Evolutionary conservation across 1,140 invertebrate species (phyloP).

Genomic region (Brachionus rubens): DNA sequence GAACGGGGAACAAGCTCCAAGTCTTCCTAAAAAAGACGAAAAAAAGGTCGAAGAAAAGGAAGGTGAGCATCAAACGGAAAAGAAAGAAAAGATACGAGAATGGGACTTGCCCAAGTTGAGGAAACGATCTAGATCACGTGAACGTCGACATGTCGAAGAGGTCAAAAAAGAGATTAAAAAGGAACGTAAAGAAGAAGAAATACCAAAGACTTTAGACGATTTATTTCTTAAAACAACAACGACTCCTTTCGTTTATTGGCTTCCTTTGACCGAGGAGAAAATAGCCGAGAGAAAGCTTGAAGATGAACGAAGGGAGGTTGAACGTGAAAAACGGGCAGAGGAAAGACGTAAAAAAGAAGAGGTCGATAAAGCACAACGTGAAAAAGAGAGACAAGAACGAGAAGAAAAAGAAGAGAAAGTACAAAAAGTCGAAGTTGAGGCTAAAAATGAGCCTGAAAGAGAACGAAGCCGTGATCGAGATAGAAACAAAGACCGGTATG

Average conservation of each 20-base stretch:
- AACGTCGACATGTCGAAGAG: conserved; percentile 47
- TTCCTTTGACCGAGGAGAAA: conserved; percentile 89
- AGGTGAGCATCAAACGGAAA: neutral
- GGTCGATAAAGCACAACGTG: neutral
- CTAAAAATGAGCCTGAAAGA: neutral
- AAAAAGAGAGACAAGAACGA: neutral
- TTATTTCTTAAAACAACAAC: conserved; percentile 91
- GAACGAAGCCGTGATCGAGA: neutral
- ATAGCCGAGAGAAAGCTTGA: conserved; percentile 62
- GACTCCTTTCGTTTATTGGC: conserved; percentile 92
- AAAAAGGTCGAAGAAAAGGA: conserved; percentile 52
- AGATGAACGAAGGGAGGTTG: neutral
- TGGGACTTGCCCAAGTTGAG: conserved; percentile 81
- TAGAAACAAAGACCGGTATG: neutral
- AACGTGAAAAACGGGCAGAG: conserved; percentile 34
- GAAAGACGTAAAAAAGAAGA: neutral
- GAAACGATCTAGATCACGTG: conserved; percentile 24
- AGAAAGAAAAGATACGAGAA: conserved; percentile 68
- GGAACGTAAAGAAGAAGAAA: conserved; percentile 66
- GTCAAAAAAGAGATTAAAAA: conserved; percentile 52
- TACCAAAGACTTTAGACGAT: conserved; percentile 91
- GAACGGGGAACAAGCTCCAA: neutral
- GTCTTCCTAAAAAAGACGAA: conserved; percentile 52
- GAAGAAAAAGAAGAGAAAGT: neutral
- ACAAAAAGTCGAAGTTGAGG: neutral